Evolutionary conservation across 1,140 invertebrate genomes (phyloP).

Genomic region (Alviniconcha marisindica): DNA sequence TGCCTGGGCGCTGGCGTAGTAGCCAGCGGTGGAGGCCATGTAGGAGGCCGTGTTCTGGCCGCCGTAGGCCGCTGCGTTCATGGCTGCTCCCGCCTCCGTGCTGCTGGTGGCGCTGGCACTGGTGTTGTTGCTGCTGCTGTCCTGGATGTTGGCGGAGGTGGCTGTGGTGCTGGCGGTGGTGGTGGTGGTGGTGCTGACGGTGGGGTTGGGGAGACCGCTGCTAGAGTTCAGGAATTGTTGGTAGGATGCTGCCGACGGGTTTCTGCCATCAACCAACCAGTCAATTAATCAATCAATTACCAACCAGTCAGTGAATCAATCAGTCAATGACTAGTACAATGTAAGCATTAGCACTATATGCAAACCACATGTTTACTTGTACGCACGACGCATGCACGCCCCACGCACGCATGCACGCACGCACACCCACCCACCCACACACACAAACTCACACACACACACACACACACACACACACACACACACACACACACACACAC

Average conservation of each 20-base stretch:
- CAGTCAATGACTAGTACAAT: not conserved
- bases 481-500: too few relatives aligned
- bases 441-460: too few relatives aligned
- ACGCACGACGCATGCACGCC: not conserved
- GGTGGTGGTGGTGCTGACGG: not conserved
- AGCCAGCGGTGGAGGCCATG: conserved; percentile 24
- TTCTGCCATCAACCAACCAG: too few relatives aligned
- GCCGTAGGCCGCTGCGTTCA: conserved; percentile 19
- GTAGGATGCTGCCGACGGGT: conserved; percentile 27
- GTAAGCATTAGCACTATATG: not conserved
- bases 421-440: too few relatives aligned
- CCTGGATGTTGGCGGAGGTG: not conserved
- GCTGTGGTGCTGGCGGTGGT: not conserved
- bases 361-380: not conserved
- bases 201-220: not conserved
- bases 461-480: too few relatives aligned
- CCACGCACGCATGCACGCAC: not conserved
- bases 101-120: too few relatives aligned
- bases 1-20: conserved; percentile 28
- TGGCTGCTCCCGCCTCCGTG: not conserved
- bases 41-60: conserved; percentile 35
- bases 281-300: too few relatives aligned
- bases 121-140: not conserved
- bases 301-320: not conserved
- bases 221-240: conserved; percentile 18